Conservation (phyloP, 2,888 invertebrate genomes). For the Pachydiplax longipennis region DNA sequence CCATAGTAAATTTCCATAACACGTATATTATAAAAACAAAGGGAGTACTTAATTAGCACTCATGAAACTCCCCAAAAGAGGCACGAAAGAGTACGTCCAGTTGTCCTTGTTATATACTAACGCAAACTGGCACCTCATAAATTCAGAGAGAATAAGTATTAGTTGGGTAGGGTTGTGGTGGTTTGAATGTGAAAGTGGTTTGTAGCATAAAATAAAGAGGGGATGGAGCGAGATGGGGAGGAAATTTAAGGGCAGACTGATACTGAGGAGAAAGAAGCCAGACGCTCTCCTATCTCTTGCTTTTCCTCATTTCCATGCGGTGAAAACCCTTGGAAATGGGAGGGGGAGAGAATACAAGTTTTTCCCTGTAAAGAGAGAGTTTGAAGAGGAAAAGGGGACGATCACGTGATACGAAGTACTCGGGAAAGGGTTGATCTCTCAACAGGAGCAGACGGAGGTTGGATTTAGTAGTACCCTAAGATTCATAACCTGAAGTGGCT, state of each 20-base stretch:
- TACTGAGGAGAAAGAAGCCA: neutral
- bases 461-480: neutral
- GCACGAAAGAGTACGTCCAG: too few species aligned
- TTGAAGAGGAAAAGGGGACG: neutral
- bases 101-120: too few species aligned
- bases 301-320: neutral
- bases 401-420: neutral
- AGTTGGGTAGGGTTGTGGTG: too few species aligned
- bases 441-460: neutral
- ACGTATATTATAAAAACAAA: too few species aligned
- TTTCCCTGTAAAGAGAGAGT: neutral
- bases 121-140: too few species aligned
- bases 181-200: too few species aligned
- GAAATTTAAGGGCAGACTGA: neutral
- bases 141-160: too few species aligned
- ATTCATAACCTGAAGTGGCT: too few species aligned
- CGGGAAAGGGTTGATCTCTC: neutral
- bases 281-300: neutral
- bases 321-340: neutral
- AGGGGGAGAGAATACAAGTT: neutral
- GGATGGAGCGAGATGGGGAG: neutral
- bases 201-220: neutral
- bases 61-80: too few species aligned
- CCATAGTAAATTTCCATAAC: too few species aligned
- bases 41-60: too few species aligned